Conservation (phyloP, 2,113 vertebrate genomes). For the Accipiter cooperii region DNA sequence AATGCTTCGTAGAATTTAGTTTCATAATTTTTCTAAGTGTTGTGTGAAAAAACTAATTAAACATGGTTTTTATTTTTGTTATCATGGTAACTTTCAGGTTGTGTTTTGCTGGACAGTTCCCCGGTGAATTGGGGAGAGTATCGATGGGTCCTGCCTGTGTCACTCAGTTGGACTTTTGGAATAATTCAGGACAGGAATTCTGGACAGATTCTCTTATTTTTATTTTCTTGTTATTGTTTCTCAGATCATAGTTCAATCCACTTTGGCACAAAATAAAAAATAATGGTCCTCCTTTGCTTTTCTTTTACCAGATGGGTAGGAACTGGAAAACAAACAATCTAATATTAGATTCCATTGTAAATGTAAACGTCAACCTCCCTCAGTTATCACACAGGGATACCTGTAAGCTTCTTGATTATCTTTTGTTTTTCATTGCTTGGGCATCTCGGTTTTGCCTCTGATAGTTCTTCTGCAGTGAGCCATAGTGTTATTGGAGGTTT, state of each 20-base stretch:
- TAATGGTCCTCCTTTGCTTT: neutral
- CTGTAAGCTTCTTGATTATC: neutral
- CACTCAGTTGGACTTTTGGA: neutral
- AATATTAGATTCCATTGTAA: neutral
- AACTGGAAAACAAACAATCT: neutral
- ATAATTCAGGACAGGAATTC: neutral
- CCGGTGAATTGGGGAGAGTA: neutral
- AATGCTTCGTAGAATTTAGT: neutral
- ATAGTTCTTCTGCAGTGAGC: neutral
- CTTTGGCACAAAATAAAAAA: neutral
- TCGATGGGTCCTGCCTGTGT: neutral
- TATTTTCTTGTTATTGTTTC: neutral
- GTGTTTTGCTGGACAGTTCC: constrained; percentile 36
- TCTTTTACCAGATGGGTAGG: neutral
- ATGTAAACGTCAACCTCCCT: neutral
- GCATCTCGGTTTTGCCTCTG: neutral
- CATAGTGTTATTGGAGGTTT: neutral
- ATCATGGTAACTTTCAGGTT: neutral
- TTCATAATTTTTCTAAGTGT: neutral
- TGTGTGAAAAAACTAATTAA: neutral
- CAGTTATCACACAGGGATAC: neutral
- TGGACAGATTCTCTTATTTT: neutral
- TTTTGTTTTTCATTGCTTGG: neutral
- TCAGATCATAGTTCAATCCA: neutral
- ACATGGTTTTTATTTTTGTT: neutral